A percentile compares a stretch with the other conserved stretches of the same genome.
These are phyloP conservation scores for Parnassius orleans DNA, from an alignment of 2,888 invertebrate genomes.

Conservation along the genomic window DNA sequence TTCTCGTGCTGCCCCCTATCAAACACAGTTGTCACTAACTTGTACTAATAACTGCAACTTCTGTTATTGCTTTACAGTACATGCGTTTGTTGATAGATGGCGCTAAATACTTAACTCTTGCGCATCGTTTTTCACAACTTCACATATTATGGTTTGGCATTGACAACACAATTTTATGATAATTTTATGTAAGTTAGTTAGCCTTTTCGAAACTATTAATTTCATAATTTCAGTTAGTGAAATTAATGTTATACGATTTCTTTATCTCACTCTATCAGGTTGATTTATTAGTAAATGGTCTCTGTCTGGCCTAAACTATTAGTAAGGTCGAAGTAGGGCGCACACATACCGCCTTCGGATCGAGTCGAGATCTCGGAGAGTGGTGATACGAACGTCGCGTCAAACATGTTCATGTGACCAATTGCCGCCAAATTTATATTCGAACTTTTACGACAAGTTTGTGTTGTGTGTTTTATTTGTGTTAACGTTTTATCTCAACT, in stretches of 20 bases:
- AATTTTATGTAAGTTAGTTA: neutral
- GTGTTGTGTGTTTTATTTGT: slow-evolving; percentile 21
- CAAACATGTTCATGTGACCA: slow-evolving; percentile 71
- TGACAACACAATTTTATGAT: neutral
- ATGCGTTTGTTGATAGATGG: slow-evolving; percentile 15
- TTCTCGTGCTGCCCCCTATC: slow-evolving; percentile 10
- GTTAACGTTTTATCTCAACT: slow-evolving; percentile 50
- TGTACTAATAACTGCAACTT: too few relatives aligned
- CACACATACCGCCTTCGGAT: slow-evolving; percentile 59
- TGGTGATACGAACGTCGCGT: slow-evolving; percentile 71
- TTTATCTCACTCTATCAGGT: slow-evolving; percentile 46
- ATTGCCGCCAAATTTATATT: slow-evolving; percentile 68
- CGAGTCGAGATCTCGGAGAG: slow-evolving; percentile 75
- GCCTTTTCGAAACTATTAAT: slow-evolving; percentile 1
- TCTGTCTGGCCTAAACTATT: slow-evolving; percentile 64
- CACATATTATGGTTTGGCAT: neutral
- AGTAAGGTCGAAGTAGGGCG: slow-evolving; percentile 75
- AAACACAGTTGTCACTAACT: neutral
- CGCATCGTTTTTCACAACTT: slow-evolving; percentile 10
- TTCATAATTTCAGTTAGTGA: slow-evolving; percentile 19
- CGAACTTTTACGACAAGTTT: slow-evolving; percentile 38
- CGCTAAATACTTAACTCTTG: slow-evolving; percentile 16
- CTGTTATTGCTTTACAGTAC: neutral
- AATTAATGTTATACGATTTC: slow-evolving; percentile 20
- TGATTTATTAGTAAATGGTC: slow-evolving; percentile 44